These are phyloP conservation scores for Anguilla rostrata DNA, from an alignment of 2,113 vertebrate species.

Conservation along the genomic window DNA sequence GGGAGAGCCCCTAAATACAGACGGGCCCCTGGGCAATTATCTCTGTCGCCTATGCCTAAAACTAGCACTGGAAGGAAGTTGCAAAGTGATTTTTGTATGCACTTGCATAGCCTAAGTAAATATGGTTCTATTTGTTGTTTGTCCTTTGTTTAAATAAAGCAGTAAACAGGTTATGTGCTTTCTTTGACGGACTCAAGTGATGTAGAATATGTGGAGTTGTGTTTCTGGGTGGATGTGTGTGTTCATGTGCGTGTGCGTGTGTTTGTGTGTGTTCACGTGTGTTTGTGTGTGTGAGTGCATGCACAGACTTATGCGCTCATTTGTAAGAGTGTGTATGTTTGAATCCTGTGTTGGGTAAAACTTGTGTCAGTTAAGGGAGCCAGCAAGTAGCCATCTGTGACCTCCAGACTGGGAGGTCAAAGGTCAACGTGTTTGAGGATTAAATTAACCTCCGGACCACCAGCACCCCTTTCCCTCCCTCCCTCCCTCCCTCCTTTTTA, in stretches of 20 bases:
- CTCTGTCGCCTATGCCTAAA: no score
- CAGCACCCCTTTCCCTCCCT: neutral
- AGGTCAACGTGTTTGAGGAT: constrained; percentile 40
- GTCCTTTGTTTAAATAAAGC: no score
- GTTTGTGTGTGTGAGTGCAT: constrained; percentile 49
- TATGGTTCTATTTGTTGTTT: no score
- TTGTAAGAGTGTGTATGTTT: neutral
- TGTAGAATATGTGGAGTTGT: neutral
- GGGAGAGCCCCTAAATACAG: no score
- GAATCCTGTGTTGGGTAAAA: neutral
- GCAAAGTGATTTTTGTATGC: no score
- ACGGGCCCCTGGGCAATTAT: no score
- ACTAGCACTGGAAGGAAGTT: no score
- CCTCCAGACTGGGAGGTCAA: constrained; percentile 32
- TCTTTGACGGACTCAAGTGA: no score
- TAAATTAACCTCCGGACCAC: constrained; percentile 32
- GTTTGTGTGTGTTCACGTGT: constrained; percentile 22
- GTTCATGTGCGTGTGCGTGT: constrained; percentile 18
- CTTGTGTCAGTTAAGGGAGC: constrained; percentile 19
- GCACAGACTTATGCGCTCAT: neutral
- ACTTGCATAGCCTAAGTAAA: no score
- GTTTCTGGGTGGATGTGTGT: constrained; percentile 28
- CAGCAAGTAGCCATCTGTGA: constrained; percentile 40
- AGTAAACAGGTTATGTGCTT: no score
- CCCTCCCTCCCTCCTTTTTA: constrained; percentile 5